Evolutionary conservation across 2,113 vertebrate genomes (phyloP), one percentile per base, ranked within the genome.

Genomic region (Ancistrus triradiatus): DNA sequence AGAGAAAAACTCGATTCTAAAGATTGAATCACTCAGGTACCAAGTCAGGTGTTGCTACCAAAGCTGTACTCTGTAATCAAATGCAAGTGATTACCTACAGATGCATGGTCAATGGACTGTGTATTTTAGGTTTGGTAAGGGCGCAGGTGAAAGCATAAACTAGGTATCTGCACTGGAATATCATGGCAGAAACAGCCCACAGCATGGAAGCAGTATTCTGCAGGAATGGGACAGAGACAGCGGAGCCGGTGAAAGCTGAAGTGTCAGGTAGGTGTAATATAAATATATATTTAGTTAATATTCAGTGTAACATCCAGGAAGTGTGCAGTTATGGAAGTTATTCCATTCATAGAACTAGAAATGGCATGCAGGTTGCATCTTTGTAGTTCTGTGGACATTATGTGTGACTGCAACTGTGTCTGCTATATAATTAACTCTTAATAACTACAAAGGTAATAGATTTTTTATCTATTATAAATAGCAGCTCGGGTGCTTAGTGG

Each of bases 231-330:
- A 47, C 31, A 1, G 78, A 80, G 64, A 74, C 69, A 8, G 66
- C 66, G 0, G 73, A 76, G 53, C 74, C 75, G 1, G 6, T 76
- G 6, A 72, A 67, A 70, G 78, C 77, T 13, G 49, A 68, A 4
- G 42, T 77, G 35, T 50, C 60, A 49, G 77, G 77, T 79, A 69
- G 31, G 28, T 0, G 2, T 1, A 1, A 46, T n/a, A n/a, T n/a
- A n/a, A n/a, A n/a, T n/a, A n/a, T n/a, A n/a, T n/a, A n/a, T n/a
- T n/a, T n/a, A n/a, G n/a, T n/a, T n/a, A n/a, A n/a, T n/a, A n/a
- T n/a, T n/a, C n/a, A n/a, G n/a, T n/a, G n/a, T n/a, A n/a, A n/a
- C n/a, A n/a, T n/a, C n/a, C n/a, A n/a, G n/a, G n/a, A n/a, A n/a
- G n/a, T n/a, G n/a, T n/a, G n/a, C n/a, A n/a, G n/a, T n/a, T n/a